Evolutionary conservation across 2,797 vertebrate species (phyloP).

Genomic region (Neosalanx taihuensis): DNA sequence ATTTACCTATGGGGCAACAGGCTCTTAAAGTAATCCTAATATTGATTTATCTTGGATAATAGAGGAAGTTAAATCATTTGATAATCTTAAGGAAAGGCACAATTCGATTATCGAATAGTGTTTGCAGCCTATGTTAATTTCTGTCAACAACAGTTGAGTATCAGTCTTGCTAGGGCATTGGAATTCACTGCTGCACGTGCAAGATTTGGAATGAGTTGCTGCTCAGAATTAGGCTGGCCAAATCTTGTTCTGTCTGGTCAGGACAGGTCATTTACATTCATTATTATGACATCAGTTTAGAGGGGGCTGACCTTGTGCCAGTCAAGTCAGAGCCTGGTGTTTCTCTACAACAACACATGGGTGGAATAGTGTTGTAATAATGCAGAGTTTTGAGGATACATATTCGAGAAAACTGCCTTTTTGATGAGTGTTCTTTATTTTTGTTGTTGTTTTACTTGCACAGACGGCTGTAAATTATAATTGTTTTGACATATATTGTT

Average conservation of each 20-base stretch:
- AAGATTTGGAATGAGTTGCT: constrained; percentile 56
- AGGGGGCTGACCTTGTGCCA: constrained; percentile 53
- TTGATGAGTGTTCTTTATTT: not conserved
- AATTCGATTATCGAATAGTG: not conserved
- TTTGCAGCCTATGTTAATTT: constrained; percentile 10
- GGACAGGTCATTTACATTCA: constrained; percentile 68
- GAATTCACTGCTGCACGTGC: constrained; percentile 62
- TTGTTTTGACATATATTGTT: not conserved
- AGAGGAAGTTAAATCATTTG: not conserved
- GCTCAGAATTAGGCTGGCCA: constrained; percentile 67
- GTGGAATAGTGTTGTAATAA: constrained; percentile 23
- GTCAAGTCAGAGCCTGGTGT: constrained; percentile 26
- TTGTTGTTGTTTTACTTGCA: too few relatives aligned
- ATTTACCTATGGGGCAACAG: not conserved
- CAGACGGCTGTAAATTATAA: too few relatives aligned
- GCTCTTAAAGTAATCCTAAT: not conserved
- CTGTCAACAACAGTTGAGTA: constrained; percentile 32
- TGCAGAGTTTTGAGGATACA: constrained; percentile 10
- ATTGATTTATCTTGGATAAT: too few relatives aligned
- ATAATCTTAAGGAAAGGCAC: not conserved
- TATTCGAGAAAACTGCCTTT: not conserved
- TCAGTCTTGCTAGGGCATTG: constrained; percentile 30
- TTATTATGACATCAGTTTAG: constrained; percentile 61
- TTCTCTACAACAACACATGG: not conserved
- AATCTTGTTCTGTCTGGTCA: constrained; percentile 73